phyloP scores from a whole-genome alignment of 2,888 invertebrate species.

The Laothoe populi region DNA sequence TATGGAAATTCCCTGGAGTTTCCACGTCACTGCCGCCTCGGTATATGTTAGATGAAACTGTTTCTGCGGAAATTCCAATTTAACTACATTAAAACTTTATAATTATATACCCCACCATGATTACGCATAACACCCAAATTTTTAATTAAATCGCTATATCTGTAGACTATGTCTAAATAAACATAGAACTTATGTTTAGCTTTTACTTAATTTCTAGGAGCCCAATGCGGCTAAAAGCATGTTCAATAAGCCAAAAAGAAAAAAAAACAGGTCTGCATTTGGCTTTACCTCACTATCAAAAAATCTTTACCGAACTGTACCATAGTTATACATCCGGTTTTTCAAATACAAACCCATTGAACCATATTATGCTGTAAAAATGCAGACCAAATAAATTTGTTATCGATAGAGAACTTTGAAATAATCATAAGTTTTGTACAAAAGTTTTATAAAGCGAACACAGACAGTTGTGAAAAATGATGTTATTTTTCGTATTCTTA shows the following conservation, averaged over 20 bases:
- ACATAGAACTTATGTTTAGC: too few species aligned
- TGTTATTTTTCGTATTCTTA: background rate
- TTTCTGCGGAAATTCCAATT: conserved; percentile 9
- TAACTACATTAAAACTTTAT: conserved; percentile 12
- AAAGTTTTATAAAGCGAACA: background rate
- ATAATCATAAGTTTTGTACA: background rate
- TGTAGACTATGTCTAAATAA: too few species aligned
- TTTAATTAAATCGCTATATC: too few species aligned
- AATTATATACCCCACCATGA: background rate
- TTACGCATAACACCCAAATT: background rate
- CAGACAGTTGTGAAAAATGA: background rate
- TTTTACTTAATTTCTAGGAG: too few species aligned
- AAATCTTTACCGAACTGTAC: too few species aligned
- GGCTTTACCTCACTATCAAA: too few species aligned
- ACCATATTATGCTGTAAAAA: too few species aligned
- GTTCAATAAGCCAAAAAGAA: too few species aligned
- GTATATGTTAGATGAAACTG: conserved; percentile 10
- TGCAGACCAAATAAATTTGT: background rate
- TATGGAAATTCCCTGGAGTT: conserved; percentile 19
- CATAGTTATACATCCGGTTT: too few species aligned
- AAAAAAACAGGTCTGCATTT: too few species aligned
- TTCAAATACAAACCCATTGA: too few species aligned
- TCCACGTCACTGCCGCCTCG: conserved; percentile 1
- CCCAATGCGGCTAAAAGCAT: too few species aligned
- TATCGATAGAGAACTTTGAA: background rate